A percentile compares a stretch with the other conserved stretches of the same genome.
These are phyloP conservation scores for Actinemys pallida DNA, from an alignment of 2,113 vertebrate species.

Conservation along the genomic window DNA sequence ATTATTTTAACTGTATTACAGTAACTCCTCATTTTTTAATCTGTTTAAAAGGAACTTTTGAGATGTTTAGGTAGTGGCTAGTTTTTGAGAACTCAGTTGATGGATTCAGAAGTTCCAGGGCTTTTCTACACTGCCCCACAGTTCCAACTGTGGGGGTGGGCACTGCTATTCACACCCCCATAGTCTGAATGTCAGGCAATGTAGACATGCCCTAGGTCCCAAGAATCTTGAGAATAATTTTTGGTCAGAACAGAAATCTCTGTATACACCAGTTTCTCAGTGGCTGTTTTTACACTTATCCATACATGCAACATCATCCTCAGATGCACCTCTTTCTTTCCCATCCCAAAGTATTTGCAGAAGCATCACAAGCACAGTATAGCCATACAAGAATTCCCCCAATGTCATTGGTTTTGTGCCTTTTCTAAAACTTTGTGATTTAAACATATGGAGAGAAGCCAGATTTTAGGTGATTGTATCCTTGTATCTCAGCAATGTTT, in stretches of 20 bases:
- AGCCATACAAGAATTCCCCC: slow-evolving; percentile 43
- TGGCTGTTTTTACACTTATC: background rate
- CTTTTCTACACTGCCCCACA: background rate
- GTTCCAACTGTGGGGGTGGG: background rate
- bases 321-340: background rate
- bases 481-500: slow-evolving; percentile 71
- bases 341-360: background rate
- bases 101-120: background rate
- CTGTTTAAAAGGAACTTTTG: background rate
- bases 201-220: background rate
- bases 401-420: slow-evolving; percentile 19
- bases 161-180: background rate
- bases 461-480: slow-evolving; percentile 58
- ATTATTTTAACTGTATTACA: background rate
- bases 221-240: background rate
- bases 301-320: background rate
- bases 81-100: slow-evolving; percentile 27
- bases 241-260: background rate
- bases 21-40: background rate
- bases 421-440: slow-evolving; percentile 69
- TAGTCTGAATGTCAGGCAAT: background rate
- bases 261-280: background rate
- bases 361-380: slow-evolving; percentile 12
- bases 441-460: slow-evolving; percentile 66
- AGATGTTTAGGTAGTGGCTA: background rate